These are phyloP conservation scores for Aphrophora alni DNA, from an alignment of 2,888 invertebrate genomes.

Conservation along the genomic window DNA sequence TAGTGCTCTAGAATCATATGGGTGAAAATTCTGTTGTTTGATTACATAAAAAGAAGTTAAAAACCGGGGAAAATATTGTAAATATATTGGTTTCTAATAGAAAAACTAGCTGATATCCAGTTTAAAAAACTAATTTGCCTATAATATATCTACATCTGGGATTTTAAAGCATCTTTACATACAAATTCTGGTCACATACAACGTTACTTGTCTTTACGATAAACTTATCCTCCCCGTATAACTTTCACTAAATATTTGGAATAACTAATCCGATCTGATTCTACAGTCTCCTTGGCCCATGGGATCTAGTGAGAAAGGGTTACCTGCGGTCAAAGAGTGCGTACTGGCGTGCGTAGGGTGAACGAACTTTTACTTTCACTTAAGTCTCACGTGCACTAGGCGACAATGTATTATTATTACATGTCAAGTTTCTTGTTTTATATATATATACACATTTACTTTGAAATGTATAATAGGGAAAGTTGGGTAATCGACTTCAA, in stretches of 20 bases:
- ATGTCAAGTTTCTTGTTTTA: background rate
- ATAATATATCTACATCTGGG: too few species aligned
- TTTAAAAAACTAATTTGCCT: too few species aligned
- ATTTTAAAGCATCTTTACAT: too few species aligned
- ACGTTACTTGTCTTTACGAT: too few species aligned
- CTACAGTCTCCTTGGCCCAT: background rate
- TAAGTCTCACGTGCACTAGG: background rate
- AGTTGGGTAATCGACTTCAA: background rate
- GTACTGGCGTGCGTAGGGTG: background rate
- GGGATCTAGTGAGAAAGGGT: too few species aligned
- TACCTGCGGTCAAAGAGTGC: background rate
- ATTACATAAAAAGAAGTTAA: too few species aligned
- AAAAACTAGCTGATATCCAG: too few species aligned
- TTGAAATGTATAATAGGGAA: background rate
- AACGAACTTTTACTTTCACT: background rate
- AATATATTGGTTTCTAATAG: too few species aligned
- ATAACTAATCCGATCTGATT: background rate
- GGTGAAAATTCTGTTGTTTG: too few species aligned
- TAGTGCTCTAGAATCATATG: too few species aligned
- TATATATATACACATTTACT: background rate
- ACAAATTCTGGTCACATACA: too few species aligned
- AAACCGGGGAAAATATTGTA: too few species aligned
- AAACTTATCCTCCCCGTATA: background rate
- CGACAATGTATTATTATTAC: background rate
- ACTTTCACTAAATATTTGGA: background rate